Evolutionary conservation across 2,797 vertebrate genomes (phyloP).

Genomic region (Cryptoprocta ferox): DNA sequence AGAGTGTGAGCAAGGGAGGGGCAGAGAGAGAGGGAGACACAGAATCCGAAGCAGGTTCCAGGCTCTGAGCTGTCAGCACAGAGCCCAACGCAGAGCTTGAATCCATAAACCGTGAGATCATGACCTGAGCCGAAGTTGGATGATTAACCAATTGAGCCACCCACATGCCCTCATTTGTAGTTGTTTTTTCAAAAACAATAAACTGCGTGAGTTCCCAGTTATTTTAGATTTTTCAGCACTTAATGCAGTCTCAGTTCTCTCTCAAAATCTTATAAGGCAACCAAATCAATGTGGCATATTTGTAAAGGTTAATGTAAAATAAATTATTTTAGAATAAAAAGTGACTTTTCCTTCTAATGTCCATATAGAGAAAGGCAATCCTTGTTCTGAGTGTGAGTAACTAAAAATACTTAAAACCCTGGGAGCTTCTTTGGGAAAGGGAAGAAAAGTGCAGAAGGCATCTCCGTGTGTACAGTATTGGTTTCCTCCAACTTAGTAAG

Average conservation of each 20-base stretch:
- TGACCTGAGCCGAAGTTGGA: no score
- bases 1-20: no score
- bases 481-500: conserved; percentile 47
- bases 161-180: no score
- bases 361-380: not conserved
- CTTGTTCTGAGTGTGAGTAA: not conserved
- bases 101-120: no score
- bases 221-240: conserved; percentile 29
- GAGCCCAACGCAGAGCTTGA: no score
- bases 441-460: conserved; percentile 30
- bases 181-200: not conserved
- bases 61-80: no score
- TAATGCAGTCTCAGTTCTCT: not conserved
- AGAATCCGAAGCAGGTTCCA: no score
- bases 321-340: conserved; percentile 51
- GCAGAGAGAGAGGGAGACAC: no score
- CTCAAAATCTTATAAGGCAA: not conserved
- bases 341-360: not conserved
- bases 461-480: not conserved
- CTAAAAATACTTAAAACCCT: not conserved
- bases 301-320: conserved; percentile 39
- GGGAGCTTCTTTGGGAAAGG: not conserved
- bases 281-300: not conserved
- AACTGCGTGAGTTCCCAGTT: not conserved
- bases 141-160: no score